These are phyloP conservation scores for Lophotriccus pileatus DNA, from an alignment of 2,797 vertebrate species.

Conservation along the genomic window DNA sequence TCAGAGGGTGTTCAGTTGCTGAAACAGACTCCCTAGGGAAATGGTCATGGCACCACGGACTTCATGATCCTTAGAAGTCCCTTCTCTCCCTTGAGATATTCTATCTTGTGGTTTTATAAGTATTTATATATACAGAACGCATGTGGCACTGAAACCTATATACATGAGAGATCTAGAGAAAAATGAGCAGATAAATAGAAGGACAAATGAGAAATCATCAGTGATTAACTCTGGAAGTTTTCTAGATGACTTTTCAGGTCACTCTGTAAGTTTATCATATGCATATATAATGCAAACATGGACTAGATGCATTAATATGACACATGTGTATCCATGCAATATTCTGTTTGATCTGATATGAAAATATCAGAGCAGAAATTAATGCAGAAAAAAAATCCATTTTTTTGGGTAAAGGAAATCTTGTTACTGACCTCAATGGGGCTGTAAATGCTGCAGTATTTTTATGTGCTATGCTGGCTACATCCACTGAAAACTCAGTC, in stretches of 20 bases:
- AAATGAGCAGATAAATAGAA: background rate
- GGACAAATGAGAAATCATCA: background rate
- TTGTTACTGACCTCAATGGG: background rate
- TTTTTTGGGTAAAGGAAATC: background rate
- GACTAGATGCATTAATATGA: background rate
- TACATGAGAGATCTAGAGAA: background rate
- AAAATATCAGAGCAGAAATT: background rate
- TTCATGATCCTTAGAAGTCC: rapidly evolving
- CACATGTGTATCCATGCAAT: background rate
- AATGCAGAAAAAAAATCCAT: background rate
- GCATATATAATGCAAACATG: background rate
- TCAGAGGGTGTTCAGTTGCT: background rate
- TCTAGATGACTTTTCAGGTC: background rate
- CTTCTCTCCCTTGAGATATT: background rate
- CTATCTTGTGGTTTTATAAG: background rate
- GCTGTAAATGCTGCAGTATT: background rate
- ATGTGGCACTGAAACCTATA: background rate
- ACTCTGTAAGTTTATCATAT: background rate
- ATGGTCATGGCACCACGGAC: background rate
- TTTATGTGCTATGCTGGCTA: background rate
- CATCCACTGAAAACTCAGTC: background rate
- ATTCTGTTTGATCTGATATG: background rate
- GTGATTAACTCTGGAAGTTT: background rate
- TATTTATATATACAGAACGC: background rate
- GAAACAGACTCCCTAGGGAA: background rate